Conservation (phyloP, 1,140 invertebrate species). For the Drosophila varians region DNA sequence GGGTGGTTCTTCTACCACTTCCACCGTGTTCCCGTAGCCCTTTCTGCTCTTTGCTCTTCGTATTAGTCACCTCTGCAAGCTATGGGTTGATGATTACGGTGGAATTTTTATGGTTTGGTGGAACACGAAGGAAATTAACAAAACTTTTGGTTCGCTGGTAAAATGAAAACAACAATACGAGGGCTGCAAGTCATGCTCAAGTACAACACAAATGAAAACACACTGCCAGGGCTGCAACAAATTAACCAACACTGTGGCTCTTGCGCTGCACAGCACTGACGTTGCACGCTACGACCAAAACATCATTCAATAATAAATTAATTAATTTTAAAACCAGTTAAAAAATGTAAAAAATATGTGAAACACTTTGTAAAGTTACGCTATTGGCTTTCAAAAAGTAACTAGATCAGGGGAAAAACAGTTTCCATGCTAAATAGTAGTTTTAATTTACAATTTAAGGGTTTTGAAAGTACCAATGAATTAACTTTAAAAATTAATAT, state of each 20-base stretch:
- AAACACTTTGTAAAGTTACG: not conserved
- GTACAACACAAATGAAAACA: slow-evolving; percentile 3
- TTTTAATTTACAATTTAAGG: no score
- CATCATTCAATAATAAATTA: not conserved
- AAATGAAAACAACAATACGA: slow-evolving; percentile 47
- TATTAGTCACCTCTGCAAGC: no score
- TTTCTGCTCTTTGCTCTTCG: not conserved
- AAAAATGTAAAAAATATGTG: no score
- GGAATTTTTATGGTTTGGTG: not conserved
- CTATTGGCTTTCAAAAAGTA: not conserved
- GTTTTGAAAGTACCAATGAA: no score
- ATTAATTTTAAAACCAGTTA: not conserved
- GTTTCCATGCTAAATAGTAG: no score
- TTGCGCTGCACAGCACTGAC: no score
- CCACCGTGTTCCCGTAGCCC: not conserved
- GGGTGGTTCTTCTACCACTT: not conserved
- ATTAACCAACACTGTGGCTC: not conserved
- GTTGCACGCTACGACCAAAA: not conserved
- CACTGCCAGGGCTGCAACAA: not conserved
- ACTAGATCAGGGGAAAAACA: not conserved
- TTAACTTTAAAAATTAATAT: not conserved
- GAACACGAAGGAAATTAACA: slow-evolving; percentile 12
- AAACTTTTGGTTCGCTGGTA: slow-evolving; percentile 15
- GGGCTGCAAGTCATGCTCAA: slow-evolving; percentile 13
- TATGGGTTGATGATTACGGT: not conserved